Conservation (phyloP, 2,113 vertebrate species). For the Oreochromis niloticus region DNA sequence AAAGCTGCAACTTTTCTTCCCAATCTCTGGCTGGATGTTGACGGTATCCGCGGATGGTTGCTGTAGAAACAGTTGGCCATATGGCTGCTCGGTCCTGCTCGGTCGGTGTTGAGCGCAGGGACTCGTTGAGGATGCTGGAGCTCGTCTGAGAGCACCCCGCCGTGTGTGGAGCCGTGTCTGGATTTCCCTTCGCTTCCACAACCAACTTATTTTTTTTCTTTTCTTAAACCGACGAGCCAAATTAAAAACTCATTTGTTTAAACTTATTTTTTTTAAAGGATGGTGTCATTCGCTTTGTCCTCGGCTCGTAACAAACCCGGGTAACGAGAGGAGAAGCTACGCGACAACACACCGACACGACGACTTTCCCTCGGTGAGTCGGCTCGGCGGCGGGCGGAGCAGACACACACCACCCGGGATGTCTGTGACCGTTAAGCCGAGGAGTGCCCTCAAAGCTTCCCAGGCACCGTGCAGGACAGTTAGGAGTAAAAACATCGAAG, state of each 20-base stretch:
- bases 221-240: neutral
- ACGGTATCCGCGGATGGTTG: neutral
- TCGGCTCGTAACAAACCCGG: constrained; percentile 62
- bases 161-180: neutral
- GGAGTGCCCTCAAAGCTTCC: neutral
- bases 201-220: neutral
- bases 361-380: constrained; percentile 28
- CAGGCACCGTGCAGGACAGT: neutral
- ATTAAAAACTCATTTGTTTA: neutral
- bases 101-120: neutral
- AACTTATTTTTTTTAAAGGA: constrained; percentile 22
- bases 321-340: constrained; percentile 51
- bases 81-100: neutral
- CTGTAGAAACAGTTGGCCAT: neutral
- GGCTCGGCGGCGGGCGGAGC: neutral
- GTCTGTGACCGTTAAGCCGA: neutral
- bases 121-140: constrained; percentile 43
- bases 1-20: constrained; percentile 24
- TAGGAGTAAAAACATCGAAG: neutral
- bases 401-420: neutral
- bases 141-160: constrained; percentile 30
- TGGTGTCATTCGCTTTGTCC: constrained; percentile 46
- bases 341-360: constrained; percentile 50
- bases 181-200: neutral
- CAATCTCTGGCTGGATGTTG: neutral